Conservation (phyloP, 2,888 invertebrate species). For the Drosophila fulvimacula region DNA sequence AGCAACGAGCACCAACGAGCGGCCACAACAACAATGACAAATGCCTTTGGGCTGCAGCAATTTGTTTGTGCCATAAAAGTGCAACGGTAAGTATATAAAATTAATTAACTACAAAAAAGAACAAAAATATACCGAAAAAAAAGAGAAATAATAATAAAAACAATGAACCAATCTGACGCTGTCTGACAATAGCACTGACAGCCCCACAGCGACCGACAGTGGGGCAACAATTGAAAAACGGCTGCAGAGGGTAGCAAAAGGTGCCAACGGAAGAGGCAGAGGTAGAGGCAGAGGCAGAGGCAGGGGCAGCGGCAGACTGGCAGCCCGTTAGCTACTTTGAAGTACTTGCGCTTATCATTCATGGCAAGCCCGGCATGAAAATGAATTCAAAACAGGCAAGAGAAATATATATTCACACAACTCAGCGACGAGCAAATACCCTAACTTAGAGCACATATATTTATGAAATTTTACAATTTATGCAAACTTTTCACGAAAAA, state of each 20-base stretch:
- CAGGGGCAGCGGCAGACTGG: not conserved
- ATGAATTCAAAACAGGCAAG: conserved; percentile 19
- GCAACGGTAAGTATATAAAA: conserved; percentile 69
- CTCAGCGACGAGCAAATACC: conserved; percentile 8
- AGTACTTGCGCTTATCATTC: conserved; percentile 65
- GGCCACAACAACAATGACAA: conserved; percentile 13
- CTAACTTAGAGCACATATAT: no score
- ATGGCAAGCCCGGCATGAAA: conserved; percentile 43
- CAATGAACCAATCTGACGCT: conserved; percentile 55
- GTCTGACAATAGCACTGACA: conserved; percentile 35
- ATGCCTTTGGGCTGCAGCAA: conserved; percentile 31
- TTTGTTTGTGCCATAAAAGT: conserved; percentile 63
- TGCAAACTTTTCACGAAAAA: not conserved
- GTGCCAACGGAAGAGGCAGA: not conserved
- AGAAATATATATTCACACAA: not conserved
- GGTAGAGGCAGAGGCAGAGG: not conserved
- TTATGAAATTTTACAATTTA: not conserved
- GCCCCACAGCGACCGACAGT: not conserved
- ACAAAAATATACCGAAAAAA: conserved; percentile 4
- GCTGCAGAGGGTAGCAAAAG: not conserved
- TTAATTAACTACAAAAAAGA: conserved; percentile 67
- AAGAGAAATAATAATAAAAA: conserved; percentile 29
- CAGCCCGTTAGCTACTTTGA: conserved; percentile 41
- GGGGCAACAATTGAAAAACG: conserved; percentile 8
- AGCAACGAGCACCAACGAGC: not conserved